Evolutionary conservation across 2,113 vertebrate genomes (phyloP).

Genomic region (Pantherophis guttatus): DNA sequence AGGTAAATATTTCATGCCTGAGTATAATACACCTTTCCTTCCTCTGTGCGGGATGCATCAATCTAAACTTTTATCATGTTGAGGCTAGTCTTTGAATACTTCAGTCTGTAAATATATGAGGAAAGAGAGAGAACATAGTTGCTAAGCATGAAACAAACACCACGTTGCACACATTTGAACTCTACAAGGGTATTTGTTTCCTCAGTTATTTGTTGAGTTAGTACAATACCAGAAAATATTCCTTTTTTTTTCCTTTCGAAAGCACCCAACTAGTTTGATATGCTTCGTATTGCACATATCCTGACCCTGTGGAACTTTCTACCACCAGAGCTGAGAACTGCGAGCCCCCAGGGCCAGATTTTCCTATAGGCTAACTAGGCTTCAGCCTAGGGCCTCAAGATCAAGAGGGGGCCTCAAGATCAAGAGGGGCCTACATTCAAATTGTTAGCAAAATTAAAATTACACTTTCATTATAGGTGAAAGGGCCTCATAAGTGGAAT

Average conservation of each 20-base stretch:
- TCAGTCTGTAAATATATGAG: not conserved
- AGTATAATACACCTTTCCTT: conserved; percentile 49
- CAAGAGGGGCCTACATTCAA: too few relatives aligned
- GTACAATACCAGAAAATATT: accelerated
- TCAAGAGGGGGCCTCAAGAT: too few relatives aligned
- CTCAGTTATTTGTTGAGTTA: not conserved
- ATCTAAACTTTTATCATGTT: not conserved
- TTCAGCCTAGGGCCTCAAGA: too few relatives aligned
- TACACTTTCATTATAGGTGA: too few relatives aligned
- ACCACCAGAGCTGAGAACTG: not conserved
- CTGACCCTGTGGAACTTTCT: not conserved
- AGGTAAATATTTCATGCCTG: conserved; percentile 35
- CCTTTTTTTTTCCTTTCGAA: not conserved
- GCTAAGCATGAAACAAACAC: conserved; percentile 5
- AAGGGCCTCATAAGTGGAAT: too few relatives aligned
- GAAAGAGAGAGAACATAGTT: conserved; percentile 20
- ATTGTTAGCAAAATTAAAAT: too few relatives aligned
- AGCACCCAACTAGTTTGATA: not conserved
- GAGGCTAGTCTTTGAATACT: conserved; percentile 37
- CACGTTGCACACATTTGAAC: conserved; percentile 2
- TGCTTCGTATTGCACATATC: not conserved
- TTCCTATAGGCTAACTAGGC: too few relatives aligned
- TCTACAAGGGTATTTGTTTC: conserved; percentile 35
- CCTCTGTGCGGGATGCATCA: conserved; percentile 40
- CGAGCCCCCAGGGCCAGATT: too few relatives aligned